These are phyloP conservation scores for Aeoliscus strigatus DNA, from an alignment of 2,797 vertebrate genomes.

Conservation along the genomic window DNA sequence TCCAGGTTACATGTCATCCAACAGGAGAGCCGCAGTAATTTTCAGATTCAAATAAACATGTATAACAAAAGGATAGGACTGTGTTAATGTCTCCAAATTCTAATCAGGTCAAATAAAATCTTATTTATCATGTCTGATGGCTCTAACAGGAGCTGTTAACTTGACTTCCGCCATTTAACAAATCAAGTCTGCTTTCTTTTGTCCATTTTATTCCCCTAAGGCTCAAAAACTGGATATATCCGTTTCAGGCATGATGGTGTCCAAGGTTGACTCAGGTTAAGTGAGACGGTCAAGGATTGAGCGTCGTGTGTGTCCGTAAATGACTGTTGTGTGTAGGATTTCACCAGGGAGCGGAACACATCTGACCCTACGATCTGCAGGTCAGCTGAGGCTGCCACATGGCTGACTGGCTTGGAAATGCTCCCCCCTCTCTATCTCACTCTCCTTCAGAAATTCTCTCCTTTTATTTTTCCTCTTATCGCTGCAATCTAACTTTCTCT, in stretches of 20 bases:
- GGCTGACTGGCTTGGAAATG: slow-evolving; percentile 19
- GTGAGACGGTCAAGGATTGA: slow-evolving; percentile 22
- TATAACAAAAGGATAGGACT: too few relatives aligned
- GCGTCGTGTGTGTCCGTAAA: slow-evolving; percentile 5
- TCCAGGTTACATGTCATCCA: too few relatives aligned
- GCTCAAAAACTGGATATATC: too few relatives aligned
- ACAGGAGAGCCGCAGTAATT: too few relatives aligned
- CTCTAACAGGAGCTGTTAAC: too few relatives aligned
- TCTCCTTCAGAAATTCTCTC: neutral
- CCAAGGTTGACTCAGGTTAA: slow-evolving; percentile 13
- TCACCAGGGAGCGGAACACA: slow-evolving; percentile 19
- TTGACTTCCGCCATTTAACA: too few relatives aligned
- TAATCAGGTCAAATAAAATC: too few relatives aligned
- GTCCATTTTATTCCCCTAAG: too few relatives aligned
- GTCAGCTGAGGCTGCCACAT: slow-evolving; percentile 43
- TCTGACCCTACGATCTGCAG: slow-evolving; percentile 29
- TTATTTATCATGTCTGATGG: too few relatives aligned
- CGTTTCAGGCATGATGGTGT: slow-evolving; percentile 9
- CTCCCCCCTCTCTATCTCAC: slow-evolving; percentile 1
- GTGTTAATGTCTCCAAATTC: too few relatives aligned
- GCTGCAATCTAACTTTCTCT: slow-evolving; percentile 21
- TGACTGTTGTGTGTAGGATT: slow-evolving; percentile 5
- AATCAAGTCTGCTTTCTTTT: too few relatives aligned
- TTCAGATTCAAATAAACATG: too few relatives aligned
- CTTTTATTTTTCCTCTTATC: slow-evolving; percentile 10